Evolutionary conservation across 2,797 vertebrate genomes (phyloP), one percentile per base, ranked within the genome.

Genomic region (Pangasius djambal): DNA sequence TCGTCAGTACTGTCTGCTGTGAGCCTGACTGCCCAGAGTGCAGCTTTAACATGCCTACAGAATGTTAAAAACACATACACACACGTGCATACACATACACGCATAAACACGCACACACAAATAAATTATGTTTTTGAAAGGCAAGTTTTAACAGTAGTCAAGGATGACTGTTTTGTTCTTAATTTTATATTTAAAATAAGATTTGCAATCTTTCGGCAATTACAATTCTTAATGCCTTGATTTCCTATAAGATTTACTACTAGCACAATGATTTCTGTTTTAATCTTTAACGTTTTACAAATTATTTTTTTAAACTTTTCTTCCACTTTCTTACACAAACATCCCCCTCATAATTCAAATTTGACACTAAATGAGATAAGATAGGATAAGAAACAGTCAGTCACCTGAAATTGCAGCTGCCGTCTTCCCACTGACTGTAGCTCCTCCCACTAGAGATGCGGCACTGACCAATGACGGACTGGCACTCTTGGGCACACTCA

Each of bases 1-100:
- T 97, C 9, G 97, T 98, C 92, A 99, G 93, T 92, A 99, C 96
- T 2, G 98, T 97, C 94, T 98, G 98, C 93, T 98, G 98, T 84
- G 97, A 96, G 93, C 93, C 97, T 92, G 97, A 96, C 67, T 97
- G 97, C 91, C 96, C 96, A 88, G 98, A 96, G 93, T 99, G 98
- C 93, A 99, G 97, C 95, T 99, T 99, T 92, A 99, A 94, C 97
- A 98, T 96, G 72, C 98, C 98, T 98, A 94, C 70, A 93, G 57
- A 0, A 52, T 10, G 12, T 20, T 13, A 70, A 52, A 88, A 31
- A 86, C 63, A 55, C 8, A 82, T 2, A 55, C 8, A 16, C 4
- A 25, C 1, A 6, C 40, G 4, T 6, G 40, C 40, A 44, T 6
- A 7, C 18, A 13, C 25, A 31, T 1, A 25, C 22, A 48, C 40